Percentiles rank a stretch among this genome's conserved stretches.
Conservation (phyloP, 2,797 vertebrate species). For the Bradypodion ventrale region DNA sequence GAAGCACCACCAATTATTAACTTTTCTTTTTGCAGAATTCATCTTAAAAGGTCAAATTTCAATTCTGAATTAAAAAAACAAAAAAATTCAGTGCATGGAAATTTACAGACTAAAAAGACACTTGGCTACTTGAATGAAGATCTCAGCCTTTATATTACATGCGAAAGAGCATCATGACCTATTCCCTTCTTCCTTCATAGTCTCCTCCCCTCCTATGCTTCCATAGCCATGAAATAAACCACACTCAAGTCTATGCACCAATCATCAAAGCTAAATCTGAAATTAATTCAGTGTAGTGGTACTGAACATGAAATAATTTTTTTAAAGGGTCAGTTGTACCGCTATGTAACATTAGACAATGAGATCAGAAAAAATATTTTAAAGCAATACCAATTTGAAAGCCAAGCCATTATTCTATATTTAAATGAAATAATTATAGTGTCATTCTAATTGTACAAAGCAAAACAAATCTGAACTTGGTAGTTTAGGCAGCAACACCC, state of each 20-base stretch:
- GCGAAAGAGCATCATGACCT: conserved; percentile 32
- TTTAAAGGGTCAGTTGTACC: conserved; percentile 32
- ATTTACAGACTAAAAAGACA: conserved; percentile 38
- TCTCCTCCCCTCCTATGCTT: conserved; percentile 27
- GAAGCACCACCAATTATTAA: conserved; percentile 48
- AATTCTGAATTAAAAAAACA: conserved; percentile 10
- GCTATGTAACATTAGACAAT: conserved; percentile 9
- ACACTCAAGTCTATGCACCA: conserved; percentile 53
- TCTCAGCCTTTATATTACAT: conserved; percentile 27
- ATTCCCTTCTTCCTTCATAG: conserved; percentile 35
- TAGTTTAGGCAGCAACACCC: background rate
- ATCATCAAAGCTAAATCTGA: conserved; percentile 49
- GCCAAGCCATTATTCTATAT: conserved; percentile 25
- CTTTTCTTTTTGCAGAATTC: conserved; percentile 44
- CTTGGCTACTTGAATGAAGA: conserved; percentile 1
- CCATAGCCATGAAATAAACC: conserved; percentile 43
- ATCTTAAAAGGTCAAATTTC: conserved; percentile 32
- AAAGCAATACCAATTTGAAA: conserved; percentile 37
- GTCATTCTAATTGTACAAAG: conserved; percentile 13
- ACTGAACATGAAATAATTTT: conserved; percentile 59
- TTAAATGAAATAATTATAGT: conserved; percentile 26
- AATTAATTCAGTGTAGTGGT: conserved; percentile 30
- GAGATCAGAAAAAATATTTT: conserved; percentile 42
- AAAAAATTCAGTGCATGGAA: conserved; percentile 10
- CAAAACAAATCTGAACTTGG: conserved; percentile 27